Evolutionary conservation across 1,140 invertebrate species (phyloP), one percentile per base, ranked within the genome.

Genomic region (Anadara kagoshimensis): DNA sequence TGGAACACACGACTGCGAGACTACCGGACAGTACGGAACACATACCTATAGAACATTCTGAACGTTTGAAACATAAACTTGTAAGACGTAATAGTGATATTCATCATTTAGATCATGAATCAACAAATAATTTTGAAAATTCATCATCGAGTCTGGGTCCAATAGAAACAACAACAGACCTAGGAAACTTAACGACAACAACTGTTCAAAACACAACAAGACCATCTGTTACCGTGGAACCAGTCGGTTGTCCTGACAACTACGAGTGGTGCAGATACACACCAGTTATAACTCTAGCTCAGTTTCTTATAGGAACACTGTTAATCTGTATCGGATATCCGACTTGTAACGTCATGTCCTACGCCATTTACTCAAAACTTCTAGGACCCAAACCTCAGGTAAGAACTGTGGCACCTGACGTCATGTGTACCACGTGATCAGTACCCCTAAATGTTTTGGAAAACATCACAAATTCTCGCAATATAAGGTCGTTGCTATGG

Each of bases 361-460:
- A 96, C 86, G 94, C 95, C 0, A 93, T 97, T 69, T 97, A 95
- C 86, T 96, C 94, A 24, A 97, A 97, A 91, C 92, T 96, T 54
- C 90, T 97, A 36, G 95, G 95, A 11, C 93, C 95, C 0, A 90
- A 94, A 82, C 95, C 95, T 1, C 95, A 96, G 90, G 93, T 93
- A 85, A 64, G n/a, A n/a, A n/a, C n/a, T n/a, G n/a, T n/a, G n/a
- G n/a, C n/a, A n/a, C n/a, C n/a, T n/a, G n/a, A n/a, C n/a, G n/a
- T n/a, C n/a, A n/a, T n/a, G n/a, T n/a, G n/a, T n/a, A n/a, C n/a
- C n/a, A n/a, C n/a, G n/a, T n/a, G n/a, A n/a, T n/a, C n/a, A n/a
- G n/a, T n/a, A n/a, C n/a, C n/a, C n/a, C n/a, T n/a, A n/a, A n/a
- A n/a, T n/a, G n/a, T n/a, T n/a, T n/a, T n/a, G n/a, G n/a, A n/a